Evolutionary conservation across 23 tunicate species (phyloP), one percentile per base, ranked within the genome.

Genomic region (Aplidium turbinatum): DNA sequence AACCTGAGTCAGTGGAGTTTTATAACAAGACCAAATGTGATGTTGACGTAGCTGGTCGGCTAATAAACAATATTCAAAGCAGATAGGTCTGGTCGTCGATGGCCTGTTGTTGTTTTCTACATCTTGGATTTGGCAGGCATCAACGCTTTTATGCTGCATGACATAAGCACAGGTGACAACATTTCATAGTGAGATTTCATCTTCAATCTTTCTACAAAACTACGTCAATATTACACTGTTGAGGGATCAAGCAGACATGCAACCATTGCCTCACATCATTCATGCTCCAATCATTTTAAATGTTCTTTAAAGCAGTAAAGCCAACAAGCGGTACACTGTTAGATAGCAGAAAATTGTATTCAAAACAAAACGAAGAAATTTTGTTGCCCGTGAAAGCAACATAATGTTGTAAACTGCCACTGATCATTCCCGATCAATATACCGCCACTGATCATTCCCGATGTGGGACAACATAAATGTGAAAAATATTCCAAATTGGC

Each of bases 171-270:
- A 54, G 61, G 22, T 25, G n/a, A n/a, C n/a, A n/a, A n/a, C n/a
- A n/a, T n/a, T n/a, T n/a, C n/a, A n/a, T n/a, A n/a, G n/a, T n/a
- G 61, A 54, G 61, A 54, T 54, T 54, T 54, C 21, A 54, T 54
- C 21, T 54, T 54, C 23, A 54, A 13, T 11, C 61, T 54, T 22
- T 22, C 61, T 22, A 54, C 61, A 16, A 25, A 54, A 54, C 22
- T 54, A 5, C 19, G 61, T 16, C 6, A 54, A 54, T 22, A 54
- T 54, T 54, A n/a, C 21, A 5, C 21, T 5, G 61, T 25, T 16
- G 22, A 54, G 21, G 21, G 61, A 54, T 16, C 24, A 54, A 25
- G 22, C 61, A 54, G 22, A 54, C 19, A 25, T 9, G 61, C 61
- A 54, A 5, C 61, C n/a, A n/a, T n/a, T n/a, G n/a, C n/a, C n/a